Evolutionary conservation across 2,113 vertebrate species (phyloP), one percentile per base, ranked within the genome.

Genomic region (Pseudonaja textilis): DNA sequence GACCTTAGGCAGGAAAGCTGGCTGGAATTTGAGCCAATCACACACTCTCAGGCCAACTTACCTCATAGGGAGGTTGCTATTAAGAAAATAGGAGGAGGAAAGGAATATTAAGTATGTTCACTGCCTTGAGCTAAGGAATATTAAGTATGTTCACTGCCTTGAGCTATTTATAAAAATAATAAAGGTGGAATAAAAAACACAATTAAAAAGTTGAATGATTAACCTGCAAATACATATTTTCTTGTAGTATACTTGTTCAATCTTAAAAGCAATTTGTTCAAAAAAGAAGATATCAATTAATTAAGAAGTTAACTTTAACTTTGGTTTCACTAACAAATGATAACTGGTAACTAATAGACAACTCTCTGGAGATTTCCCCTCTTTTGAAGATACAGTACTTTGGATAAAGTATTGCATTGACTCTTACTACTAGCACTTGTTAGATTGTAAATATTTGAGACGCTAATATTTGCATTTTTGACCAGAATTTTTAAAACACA

Each of bases 371-470:
- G 95, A 57, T 87, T 87, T 89, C 74, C 93, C 55, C 90, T 61
- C 93, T 95, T 96, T 34, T 69, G 95, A 85, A 50, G 55, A 94
- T 95, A 88, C n/a, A 90, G 93, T 89, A 47, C 89, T 96, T 92
- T 29, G 85, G 55, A 94, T 59, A 93, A 94, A 88, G 22, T 59
- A 90, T 94, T 94, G 87, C 10, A 12, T 96, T 94, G 56, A 94
- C 91, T 69, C 89, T 93, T 87, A 95, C 96, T 96, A 93, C 90
- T 94, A 96, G 96, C 96, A 95, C 95, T 97, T 96, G 96, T 96
- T 96, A 96, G 96, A 95, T 90, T 89, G 90, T 93, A 93, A 94
- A 96, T 95, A 88, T 94, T 90, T 81, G 23, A 91, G 95, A 95
- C 91, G 87, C 93, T 90, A 74, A 88, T 93, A 96, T 95, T 90